Evolutionary conservation across 2,888 invertebrate genomes (phyloP), one percentile per base, ranked within the genome.

Genomic region (Diplolepis rosae): DNA sequence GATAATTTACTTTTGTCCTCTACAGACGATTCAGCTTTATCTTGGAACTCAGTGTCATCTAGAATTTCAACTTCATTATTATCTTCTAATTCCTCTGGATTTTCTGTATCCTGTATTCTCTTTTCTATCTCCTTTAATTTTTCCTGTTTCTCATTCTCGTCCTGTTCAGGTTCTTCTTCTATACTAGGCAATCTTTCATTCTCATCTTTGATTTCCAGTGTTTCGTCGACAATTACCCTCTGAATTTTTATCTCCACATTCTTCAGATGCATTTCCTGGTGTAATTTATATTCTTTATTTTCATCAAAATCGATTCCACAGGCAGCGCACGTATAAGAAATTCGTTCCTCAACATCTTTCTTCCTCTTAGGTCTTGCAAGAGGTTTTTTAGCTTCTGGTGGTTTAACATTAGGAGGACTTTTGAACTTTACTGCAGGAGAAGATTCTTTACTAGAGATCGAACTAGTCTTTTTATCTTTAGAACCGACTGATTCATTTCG

Each of bases 371-470:
- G 24, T 15, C 28, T 7, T 5, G 28, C 28, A 28, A n/a, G 30
- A 65, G 35, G n/a, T 30, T 13, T 18, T 24, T 54, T 54, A 9
- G 30, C 28, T 22, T 13, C 18, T 11, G 9, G 2, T 18, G 39
- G 39, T 27, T 24, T 61, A 11, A 61, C 39, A n/a, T 24, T 6
- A 0, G 50, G 28, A n/a, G 74, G 71, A 39, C 69, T 68, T 56
- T 73, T 71, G n/a, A 71, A 71, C 42, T 68, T 65, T 1, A 27
- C 9, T 1, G 18, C 18, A 32, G 77, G 51, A 1, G 52, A 18
- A 1, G 69, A 52, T 48, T 75, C 73, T 48, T 77, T 73, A 32
- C 73, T 73, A 6, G 75, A 73, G 11, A 32, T 45, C 39, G 66
- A 65, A 68, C 56, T 68, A 30, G 65, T 68, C 13, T 42, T 51